Base-by-base conservation (phyloP, 2,888 invertebrate species). In the Phalera bucephala region DNA sequence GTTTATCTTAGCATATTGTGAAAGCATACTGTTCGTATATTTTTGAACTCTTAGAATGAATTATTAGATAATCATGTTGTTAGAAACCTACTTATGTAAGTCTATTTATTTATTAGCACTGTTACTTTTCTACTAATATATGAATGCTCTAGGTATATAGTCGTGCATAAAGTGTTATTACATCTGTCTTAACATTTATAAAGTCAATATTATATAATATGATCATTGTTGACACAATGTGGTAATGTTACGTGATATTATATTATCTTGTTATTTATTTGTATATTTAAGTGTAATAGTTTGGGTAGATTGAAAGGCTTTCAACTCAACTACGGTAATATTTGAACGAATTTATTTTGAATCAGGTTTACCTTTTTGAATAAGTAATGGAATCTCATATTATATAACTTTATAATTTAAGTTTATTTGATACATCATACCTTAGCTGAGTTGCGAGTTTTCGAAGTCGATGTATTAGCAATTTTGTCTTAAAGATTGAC, bases 261-360 rank as follows among this genome's bases (percentile, higher is more conserved):
- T 48, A 48, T 31, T 46, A 45, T 49, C 47, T 53, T 57, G 52
- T 59, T 59, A 52, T 55, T 52, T 61, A 57, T 54, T 61, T 48
- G 33, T 27, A 27, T 10, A 23, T 12, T 12, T 12, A 1, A 12
- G 8, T 3, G 12, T 1, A 6, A 12, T 25, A 12, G 6, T 7
- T 8, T 13, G 2, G 25, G 6, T 10, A 22, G n/a, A n/a, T 21
- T 21, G 21, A n/a, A 9, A n/a, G n/a, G n/a, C n/a, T 26, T 3
- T 11, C 17, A 29, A 32, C 31, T 28, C 15, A 14, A 33, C 30
- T 33, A 49, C 27, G 33, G 40, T 25, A 31, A 10, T 7, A n/a
- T 9, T 25, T 17, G 30, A 26, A 26, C 31, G 13, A 29, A 26
- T 20, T 21, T 21, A 21, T 8, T 21, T 22, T 6, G 13, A 36